phyloP scores from a whole-genome alignment of 2,797 vertebrate genomes.

The Sandelia bainsii region DNA sequence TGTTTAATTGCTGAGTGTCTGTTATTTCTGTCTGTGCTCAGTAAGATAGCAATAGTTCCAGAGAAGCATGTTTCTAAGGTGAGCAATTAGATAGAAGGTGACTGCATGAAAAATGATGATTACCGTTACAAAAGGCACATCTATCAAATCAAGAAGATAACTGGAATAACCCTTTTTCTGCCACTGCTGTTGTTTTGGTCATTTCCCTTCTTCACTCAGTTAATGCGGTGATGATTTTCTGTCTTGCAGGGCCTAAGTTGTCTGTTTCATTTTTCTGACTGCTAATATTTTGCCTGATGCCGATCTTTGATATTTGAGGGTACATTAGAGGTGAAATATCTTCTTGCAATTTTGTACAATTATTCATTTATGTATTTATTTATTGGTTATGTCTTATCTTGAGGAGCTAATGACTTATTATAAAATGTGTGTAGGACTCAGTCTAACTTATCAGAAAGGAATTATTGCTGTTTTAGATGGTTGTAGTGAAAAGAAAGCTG shows the following conservation, averaged over 20 bases:
- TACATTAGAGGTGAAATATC: conserved; percentile 17
- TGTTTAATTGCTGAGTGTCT: conserved; percentile 88
- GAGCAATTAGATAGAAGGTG: conserved; percentile 95
- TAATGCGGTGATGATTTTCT: conserved; percentile 85
- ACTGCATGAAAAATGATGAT: conserved; percentile 97
- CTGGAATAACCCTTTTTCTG: conserved; percentile 70
- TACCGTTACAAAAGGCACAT: conserved; percentile 92
- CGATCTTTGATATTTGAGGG: conserved; percentile 79
- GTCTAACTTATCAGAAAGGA: conserved; percentile 8
- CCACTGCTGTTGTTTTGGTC: conserved; percentile 83
- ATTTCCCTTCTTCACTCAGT: conserved; percentile 87
- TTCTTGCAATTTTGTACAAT: conserved; percentile 7
- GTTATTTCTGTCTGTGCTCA: conserved; percentile 85
- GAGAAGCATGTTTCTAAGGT: conserved; percentile 89
- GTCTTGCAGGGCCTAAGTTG: conserved; percentile 82
- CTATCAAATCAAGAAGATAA: conserved; percentile 94
- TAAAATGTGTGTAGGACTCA: conserved; percentile 9
- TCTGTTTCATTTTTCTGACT: conserved; percentile 84
- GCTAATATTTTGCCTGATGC: conserved; percentile 78
- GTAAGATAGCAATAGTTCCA: conserved; percentile 90
- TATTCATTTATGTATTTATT: background rate
- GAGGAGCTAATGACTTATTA: background rate
- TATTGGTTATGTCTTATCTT: background rate
- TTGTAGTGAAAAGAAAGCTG: conserved; percentile 5
- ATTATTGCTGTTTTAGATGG: conserved; percentile 12